A percentile compares a stretch with the other conserved stretches of the same genome.
Evolutionary conservation across 2,797 vertebrate genomes (phyloP).

Genomic region (Heterohyrax brucei): DNA sequence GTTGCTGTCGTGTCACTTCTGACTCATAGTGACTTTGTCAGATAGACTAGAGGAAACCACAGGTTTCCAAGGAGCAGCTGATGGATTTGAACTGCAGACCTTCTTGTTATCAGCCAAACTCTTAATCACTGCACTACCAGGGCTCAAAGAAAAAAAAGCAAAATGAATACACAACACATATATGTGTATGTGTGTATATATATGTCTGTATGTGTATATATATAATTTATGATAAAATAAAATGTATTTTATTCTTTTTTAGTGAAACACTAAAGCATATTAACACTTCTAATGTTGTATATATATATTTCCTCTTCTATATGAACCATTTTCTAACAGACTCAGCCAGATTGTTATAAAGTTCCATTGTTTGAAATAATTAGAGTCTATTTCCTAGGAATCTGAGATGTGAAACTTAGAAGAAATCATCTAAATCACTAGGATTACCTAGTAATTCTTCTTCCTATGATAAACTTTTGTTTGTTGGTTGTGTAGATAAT

Average conservation of each 20-base stretch:
- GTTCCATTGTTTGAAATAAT: conserved; percentile 47
- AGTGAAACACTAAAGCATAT: neutral
- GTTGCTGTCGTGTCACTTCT: too few relatives aligned
- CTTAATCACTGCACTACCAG: too few relatives aligned
- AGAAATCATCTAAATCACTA: conserved; percentile 31
- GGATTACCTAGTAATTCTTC: neutral
- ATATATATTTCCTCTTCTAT: neutral
- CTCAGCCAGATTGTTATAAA: neutral
- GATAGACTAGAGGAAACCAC: too few relatives aligned
- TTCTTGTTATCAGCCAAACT: too few relatives aligned
- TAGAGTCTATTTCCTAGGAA: neutral
- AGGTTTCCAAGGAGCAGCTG: too few relatives aligned
- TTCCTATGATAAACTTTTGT: neutral
- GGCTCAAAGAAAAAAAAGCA: neutral
- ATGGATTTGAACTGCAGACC: too few relatives aligned
- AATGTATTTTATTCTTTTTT: neutral
- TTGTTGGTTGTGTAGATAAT: neutral
- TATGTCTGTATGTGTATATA: too few relatives aligned
- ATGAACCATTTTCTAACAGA: neutral
- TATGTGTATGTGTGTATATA: too few relatives aligned
- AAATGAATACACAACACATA: neutral
- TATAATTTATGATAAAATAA: neutral
- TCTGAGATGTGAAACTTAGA: neutral
- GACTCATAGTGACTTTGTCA: too few relatives aligned
- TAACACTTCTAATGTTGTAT: neutral